phyloP scores from a whole-genome alignment of 2,888 invertebrate genomes.

The Tridacna gigas region DNA sequence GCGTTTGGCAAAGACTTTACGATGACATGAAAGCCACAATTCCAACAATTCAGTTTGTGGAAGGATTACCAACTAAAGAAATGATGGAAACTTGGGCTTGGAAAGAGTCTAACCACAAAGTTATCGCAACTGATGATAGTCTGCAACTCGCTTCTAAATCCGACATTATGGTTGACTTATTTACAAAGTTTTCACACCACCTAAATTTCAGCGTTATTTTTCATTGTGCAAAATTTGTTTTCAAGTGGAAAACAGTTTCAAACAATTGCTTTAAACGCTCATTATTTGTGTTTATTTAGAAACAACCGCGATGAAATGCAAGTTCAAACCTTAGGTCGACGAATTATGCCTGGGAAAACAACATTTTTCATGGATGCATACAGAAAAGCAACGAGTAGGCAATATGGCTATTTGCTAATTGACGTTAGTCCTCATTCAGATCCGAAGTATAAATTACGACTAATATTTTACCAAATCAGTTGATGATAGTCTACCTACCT shows the following conservation, averaged over 20 bases:
- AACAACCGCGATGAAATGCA: conserved; percentile 52
- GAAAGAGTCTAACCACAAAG: conserved; percentile 4
- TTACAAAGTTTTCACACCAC: background rate
- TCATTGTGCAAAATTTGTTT: conserved; percentile 24
- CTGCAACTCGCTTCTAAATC: conserved; percentile 9
- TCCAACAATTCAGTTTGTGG: conserved; percentile 28
- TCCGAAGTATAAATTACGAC: too few relatives aligned
- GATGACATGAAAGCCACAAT: conserved; percentile 24
- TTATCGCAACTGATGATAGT: conserved; percentile 15
- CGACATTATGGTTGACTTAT: background rate
- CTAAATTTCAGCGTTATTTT: conserved; percentile 10
- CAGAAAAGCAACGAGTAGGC: conserved; percentile 28
- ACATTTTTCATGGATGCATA: conserved; percentile 51
- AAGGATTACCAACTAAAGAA: conserved; percentile 39
- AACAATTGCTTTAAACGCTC: conserved; percentile 26
- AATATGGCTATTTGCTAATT: conserved; percentile 35
- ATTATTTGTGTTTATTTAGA: conserved; percentile 47
- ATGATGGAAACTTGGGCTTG: conserved; percentile 23
- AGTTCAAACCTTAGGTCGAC: conserved; percentile 49
- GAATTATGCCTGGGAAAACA: conserved; percentile 47
- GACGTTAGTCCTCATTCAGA: conserved; percentile 49
- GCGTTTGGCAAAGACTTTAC: conserved; percentile 23
- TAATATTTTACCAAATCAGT: conserved; percentile 43
- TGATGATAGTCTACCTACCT: conserved; percentile 38
- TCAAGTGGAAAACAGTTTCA: conserved; percentile 14